A percentile compares a stretch with the other conserved stretches of the same genome.
These are phyloP conservation scores for Agrilus cyanescens DNA, from an alignment of 2,888 invertebrate genomes.

Conservation along the genomic window DNA sequence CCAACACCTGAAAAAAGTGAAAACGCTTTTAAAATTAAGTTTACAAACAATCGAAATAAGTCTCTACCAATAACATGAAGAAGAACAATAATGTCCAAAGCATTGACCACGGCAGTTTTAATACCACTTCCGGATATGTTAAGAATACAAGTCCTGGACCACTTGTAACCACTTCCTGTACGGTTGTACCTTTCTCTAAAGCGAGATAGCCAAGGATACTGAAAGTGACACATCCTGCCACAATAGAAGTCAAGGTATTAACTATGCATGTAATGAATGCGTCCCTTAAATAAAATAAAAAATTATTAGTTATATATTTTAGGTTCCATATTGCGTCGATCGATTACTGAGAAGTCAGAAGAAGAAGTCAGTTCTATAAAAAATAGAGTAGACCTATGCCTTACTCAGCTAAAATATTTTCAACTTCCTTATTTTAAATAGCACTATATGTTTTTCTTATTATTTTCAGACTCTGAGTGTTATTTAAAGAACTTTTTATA, in stretches of 20 bases:
- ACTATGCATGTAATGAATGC: constrained; percentile 58
- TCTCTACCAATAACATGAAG: constrained; percentile 51
- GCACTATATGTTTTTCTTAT: too few relatives aligned
- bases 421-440: too few relatives aligned
- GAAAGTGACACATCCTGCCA: constrained; percentile 65
- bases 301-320: too few relatives aligned
- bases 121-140: constrained; percentile 62
- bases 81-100: constrained; percentile 63
- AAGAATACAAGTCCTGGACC: constrained; percentile 63
- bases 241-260: constrained; percentile 57
- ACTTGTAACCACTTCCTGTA: constrained; percentile 42
- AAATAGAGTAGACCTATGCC: too few relatives aligned
- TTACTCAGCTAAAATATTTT: too few relatives aligned
- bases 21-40: not conserved
- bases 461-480: too few relatives aligned
- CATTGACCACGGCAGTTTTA: constrained; percentile 58
- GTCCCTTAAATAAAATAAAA: constrained; percentile 40
- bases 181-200: constrained; percentile 37
- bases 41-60: too few relatives aligned
- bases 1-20: constrained; percentile 45
- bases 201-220: constrained; percentile 62
- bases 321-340: too few relatives aligned
- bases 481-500: too few relatives aligned
- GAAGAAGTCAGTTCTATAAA: too few relatives aligned
- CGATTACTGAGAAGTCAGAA: too few relatives aligned